Evolutionary conservation across 2,888 invertebrate genomes (phyloP), one percentile per base, ranked within the genome.

Genomic region (Tupiocoris notatus): DNA sequence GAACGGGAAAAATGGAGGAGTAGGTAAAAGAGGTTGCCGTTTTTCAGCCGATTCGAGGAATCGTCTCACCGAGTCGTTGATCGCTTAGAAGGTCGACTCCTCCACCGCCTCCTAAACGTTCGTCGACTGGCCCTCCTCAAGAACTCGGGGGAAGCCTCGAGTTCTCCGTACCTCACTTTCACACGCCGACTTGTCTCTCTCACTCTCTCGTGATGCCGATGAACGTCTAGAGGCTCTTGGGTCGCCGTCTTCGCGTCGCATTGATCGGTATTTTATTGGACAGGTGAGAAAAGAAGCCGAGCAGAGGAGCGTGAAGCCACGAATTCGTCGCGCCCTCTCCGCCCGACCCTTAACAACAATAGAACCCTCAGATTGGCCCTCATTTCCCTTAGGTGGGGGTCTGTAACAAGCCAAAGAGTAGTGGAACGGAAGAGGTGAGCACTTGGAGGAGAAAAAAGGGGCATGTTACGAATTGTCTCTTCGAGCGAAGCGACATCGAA

Each of bases 381-480:
- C 39, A 3, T 39, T 12, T 12, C 12, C 39, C 39, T 39, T 3
- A 3, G 39, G 6, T 12, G 39, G 78, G 59, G 63, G 63, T 71
- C 64, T 62, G 71, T 58, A 75, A 75, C 74, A 74, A 71, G 77
- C 63, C 61, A 65, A 39, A 39, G 39, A 39, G 39, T 39, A 7
- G 39, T 12, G 39, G 12, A 39, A 39, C 39, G 39, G 39, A 39
- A 39, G 39, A 39, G 76, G 68, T 56, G 73, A 77, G 66, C 65
- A 65, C 62, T 65, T 66, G 57, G 67, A 39, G 23, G 6, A 39
- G 54, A 73, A 79, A 79, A 79, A 79, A 79, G 76, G 74, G 75
- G 67, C 76, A 78, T 78, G 79, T 79, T 78, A 79, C 79, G 78
- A 79, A 79, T 79, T 76, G 78, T 68, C 73, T 71, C 67, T 68